Evolutionary conservation across 1,140 invertebrate species (phyloP).

Genomic region (Seison nebaliae): DNA sequence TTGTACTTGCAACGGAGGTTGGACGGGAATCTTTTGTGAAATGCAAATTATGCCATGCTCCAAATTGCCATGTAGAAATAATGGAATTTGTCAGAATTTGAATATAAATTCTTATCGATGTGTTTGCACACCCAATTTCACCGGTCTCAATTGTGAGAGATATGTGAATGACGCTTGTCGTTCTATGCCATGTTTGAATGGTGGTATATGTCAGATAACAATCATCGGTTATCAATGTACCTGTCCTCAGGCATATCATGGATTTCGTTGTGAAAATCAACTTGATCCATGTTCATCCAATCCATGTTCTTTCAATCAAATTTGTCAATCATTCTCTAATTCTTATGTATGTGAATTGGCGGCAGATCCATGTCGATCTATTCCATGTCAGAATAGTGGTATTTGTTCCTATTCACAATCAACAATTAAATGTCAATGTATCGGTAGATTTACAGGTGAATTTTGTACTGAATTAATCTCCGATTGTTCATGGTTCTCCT

Average conservation of each 20-base stretch:
- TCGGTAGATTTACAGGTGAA: slow-evolving; percentile 17
- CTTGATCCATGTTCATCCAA: background rate
- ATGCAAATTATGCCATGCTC: slow-evolving; percentile 5
- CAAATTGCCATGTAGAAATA: slow-evolving; percentile 16
- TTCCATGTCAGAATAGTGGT: slow-evolving; percentile 8
- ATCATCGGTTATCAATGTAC: background rate
- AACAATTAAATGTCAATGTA: slow-evolving; percentile 29
- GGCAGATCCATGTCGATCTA: slow-evolving; percentile 25
- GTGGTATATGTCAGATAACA: slow-evolving; percentile 37
- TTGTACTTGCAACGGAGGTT: slow-evolving; percentile 46
- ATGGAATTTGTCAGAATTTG: slow-evolving; percentile 19
- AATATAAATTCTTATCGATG: slow-evolving; percentile 37
- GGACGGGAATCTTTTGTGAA: slow-evolving; percentile 7
- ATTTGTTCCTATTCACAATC: slow-evolving; percentile 5
- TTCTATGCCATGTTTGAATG: slow-evolving; percentile 31
- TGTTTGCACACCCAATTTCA: slow-evolving; percentile 6
- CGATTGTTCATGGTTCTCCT: slow-evolving; percentile 72
- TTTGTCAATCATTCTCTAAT: no score
- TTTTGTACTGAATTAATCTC: slow-evolving; percentile 38
- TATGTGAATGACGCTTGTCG: background rate
- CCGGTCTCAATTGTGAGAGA: slow-evolving; percentile 11
- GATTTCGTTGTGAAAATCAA: slow-evolving; percentile 2
- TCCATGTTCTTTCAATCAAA: slow-evolving; percentile 33
- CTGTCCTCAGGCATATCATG: background rate
- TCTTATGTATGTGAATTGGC: slow-evolving; percentile 34